Base-by-base conservation (phyloP, 1,140 invertebrate genomes). In the Geopemphigus sp. region DNA sequence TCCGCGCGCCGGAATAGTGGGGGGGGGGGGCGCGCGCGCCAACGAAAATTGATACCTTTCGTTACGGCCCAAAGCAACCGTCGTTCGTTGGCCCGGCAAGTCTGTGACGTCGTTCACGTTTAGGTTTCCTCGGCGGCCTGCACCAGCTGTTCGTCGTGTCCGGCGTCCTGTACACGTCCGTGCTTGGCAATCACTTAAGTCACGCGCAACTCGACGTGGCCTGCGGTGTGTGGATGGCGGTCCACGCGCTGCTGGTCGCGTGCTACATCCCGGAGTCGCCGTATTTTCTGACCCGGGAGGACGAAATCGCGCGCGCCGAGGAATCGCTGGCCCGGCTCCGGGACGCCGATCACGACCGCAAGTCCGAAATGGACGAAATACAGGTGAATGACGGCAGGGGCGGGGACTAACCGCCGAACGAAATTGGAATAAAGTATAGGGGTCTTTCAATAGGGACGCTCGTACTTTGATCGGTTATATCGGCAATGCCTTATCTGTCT, bases 101-200 rank as follows among this genome's bases (percentile, higher is more conserved):
- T n/a, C 32, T 8, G 32, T 39, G 32, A 39, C 32, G 3, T 4
- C 32, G 32, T 39, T 39, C 8, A 8, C 32, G 8, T 81, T 87
- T 93, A 53, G 95, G 73, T 8, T 83, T 85, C 47, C 83, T 88
- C 26, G 87, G 87, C 0, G 85, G 86, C 11, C 85, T 85, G 45
- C 85, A 86, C 26, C 87, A 88, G 80, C 83, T 88, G 5, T 84
- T 85, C 11, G 85, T 88, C 29, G 86, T 85, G 5, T 81, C 87
- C 19, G 88, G 88, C 17, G 88, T 88, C 47, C 81, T 87, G 19
- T 82, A 85, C 17, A 84, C 84, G 8, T 87, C 86, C 82, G 82
- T 83, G 8, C 72, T 85, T 1, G 87, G 80, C n/a, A 54, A 81
- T 6, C 14, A 63, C 22, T 50, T 78, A 14, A 24, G 11, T 26